A percentile compares a stretch with the other conserved stretches of the same genome.
Conservation (phyloP, 2,113 vertebrate genomes). For the Sylvilagus bachmani region DNA sequence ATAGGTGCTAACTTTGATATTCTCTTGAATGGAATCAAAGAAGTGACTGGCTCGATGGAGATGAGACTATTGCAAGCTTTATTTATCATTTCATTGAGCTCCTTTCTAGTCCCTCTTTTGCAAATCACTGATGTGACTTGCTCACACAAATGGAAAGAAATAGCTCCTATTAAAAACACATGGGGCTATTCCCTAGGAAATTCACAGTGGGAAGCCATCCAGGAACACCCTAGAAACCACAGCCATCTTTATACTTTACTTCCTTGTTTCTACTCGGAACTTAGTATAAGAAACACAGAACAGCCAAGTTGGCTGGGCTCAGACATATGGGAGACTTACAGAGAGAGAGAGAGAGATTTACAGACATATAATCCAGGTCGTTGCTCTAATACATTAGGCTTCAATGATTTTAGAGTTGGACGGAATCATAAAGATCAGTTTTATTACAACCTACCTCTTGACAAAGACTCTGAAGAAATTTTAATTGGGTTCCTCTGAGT, state of each 20-base stretch:
- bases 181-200: conserved; percentile 56
- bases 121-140: conserved; percentile 50
- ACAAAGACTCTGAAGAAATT: background rate
- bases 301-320: background rate
- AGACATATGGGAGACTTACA: background rate
- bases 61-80: conserved; percentile 46
- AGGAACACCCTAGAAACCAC: conserved; percentile 35
- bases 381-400: background rate
- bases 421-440: background rate
- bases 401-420: background rate
- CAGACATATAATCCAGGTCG: background rate
- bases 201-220: conserved; percentile 40
- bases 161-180: conserved; percentile 47
- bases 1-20: background rate
- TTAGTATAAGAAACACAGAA: conserved; percentile 44
- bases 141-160: conserved; percentile 63
- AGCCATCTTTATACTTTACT: conserved; percentile 41
- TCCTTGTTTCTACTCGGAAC: conserved; percentile 55
- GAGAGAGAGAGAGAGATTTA: background rate
- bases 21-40: conserved; percentile 37
- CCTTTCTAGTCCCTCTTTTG: conserved; percentile 59
- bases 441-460: background rate
- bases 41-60: conserved; percentile 24
- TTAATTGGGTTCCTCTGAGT: background rate
- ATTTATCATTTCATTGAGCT: conserved; percentile 67